Conservation (phyloP, 1,140 invertebrate species). For the Bombyx mandarina region DNA sequence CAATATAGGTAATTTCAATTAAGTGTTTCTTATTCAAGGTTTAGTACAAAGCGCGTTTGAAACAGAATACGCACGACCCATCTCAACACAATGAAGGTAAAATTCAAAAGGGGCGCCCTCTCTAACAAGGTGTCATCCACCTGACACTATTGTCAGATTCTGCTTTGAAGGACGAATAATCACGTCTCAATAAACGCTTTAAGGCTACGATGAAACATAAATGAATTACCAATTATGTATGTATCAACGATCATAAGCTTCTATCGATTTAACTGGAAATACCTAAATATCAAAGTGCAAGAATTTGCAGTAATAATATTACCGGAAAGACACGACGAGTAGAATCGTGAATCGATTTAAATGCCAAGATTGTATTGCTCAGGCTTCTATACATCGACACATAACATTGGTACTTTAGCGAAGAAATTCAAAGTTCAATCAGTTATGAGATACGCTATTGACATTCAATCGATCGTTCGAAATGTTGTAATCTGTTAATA, state of each 20-base stretch:
- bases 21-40: slow-evolving; percentile 33
- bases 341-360: slow-evolving; percentile 15
- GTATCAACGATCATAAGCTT: slow-evolving; percentile 14
- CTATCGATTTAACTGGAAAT: background rate
- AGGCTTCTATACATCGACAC: too few species aligned
- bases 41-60: slow-evolving; percentile 31
- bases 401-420: too few species aligned
- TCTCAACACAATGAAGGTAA: slow-evolving; percentile 42
- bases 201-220: slow-evolving; percentile 12
- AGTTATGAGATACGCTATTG: too few species aligned
- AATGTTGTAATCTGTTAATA: too few species aligned
- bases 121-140: slow-evolving; percentile 57
- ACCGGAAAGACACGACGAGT: slow-evolving; percentile 6
- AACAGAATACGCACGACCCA: slow-evolving; percentile 41
- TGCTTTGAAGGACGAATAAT: slow-evolving; percentile 46
- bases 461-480: too few species aligned
- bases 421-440: too few species aligned
- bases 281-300: slow-evolving; percentile 1
- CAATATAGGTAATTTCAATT: slow-evolving; percentile 29
- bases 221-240: slow-evolving; percentile 20
- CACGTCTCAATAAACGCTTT: slow-evolving; percentile 41
- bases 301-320: slow-evolving; percentile 2
- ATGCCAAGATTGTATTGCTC: slow-evolving; percentile 12
- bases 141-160: slow-evolving; percentile 52
- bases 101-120: slow-evolving; percentile 44